These are phyloP conservation scores for Todiramphus chloris DNA, from an alignment of 2,113 vertebrate species.

Conservation along the genomic window DNA sequence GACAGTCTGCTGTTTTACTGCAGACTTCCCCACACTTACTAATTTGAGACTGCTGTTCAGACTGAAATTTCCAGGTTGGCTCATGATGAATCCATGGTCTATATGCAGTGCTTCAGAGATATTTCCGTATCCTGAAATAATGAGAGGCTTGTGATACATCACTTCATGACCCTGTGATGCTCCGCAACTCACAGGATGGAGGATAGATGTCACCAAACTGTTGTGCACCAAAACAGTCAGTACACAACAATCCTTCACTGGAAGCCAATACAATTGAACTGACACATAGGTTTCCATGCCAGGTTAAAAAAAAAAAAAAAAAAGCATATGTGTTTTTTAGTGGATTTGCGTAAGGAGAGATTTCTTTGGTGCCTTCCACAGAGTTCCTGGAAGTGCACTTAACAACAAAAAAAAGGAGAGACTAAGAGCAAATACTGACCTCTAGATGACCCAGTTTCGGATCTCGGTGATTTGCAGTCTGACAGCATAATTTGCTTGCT, in stretches of 20 bases:
- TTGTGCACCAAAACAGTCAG: background rate
- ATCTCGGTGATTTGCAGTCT: background rate
- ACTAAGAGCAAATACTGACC: background rate
- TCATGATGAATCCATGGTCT: background rate
- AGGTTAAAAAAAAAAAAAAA: background rate
- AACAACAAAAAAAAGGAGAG: background rate
- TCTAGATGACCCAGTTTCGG: constrained; percentile 3
- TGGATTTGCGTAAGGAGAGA: background rate
- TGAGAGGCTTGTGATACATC: background rate
- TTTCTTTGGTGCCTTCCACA: background rate
- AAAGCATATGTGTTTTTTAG: background rate
- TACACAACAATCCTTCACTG: background rate
- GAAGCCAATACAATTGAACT: background rate
- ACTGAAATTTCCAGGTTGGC: constrained; percentile 46
- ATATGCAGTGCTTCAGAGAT: background rate
- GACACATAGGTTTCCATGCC: background rate
- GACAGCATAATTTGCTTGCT: background rate
- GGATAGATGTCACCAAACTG: background rate
- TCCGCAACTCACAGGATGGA: rapidly evolving
- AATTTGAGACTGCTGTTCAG: constrained; percentile 29
- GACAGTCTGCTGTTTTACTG: background rate
- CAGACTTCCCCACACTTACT: background rate
- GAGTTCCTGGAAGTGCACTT: background rate
- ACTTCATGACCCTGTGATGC: background rate
- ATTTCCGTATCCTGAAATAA: constrained; percentile 40